Conservation (phyloP, 1,140 invertebrate genomes). For the Drosophila paulistorum region DNA sequence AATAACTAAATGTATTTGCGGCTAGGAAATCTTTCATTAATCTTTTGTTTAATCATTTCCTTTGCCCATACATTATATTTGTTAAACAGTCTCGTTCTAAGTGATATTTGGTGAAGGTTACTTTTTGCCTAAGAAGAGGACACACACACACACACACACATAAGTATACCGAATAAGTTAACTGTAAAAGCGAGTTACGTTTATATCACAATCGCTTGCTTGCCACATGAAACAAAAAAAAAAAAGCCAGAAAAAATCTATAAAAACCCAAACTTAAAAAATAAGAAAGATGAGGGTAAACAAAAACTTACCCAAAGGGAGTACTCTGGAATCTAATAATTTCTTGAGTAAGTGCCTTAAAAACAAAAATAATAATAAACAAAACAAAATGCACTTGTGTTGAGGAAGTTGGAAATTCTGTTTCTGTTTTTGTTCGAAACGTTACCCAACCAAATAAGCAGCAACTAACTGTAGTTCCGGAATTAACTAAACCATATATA, state of each 20-base stretch:
- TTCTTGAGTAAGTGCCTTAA: conserved; percentile 80
- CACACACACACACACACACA: not conserved
- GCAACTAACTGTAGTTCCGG: conserved; percentile 54
- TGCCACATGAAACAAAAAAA: conserved; percentile 26
- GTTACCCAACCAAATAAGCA: conserved; percentile 49
- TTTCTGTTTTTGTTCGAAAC: conserved; percentile 47
- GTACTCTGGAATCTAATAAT: conserved; percentile 66
- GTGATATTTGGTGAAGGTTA: not conserved
- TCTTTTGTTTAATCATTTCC: too few relatives aligned
- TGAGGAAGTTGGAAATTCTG: not conserved
- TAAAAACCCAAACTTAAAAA: not conserved
- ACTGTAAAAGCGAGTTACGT: not conserved
- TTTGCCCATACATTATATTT: too few relatives aligned
- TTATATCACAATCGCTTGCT: conserved; percentile 31
- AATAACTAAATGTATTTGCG: too few relatives aligned
- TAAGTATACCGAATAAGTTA: conserved; percentile 18
- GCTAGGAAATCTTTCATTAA: too few relatives aligned
- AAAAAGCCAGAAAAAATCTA: not conserved
- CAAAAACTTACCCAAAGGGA: conserved; percentile 46
- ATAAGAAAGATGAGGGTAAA: conserved; percentile 21
- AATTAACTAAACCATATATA: conserved; percentile 53
- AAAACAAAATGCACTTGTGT: not conserved
- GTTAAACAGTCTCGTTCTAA: not conserved
- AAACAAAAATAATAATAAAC: conserved; percentile 31
- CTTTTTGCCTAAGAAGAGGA: not conserved